Evolutionary conservation across 2,888 invertebrate species (phyloP).

Genomic region (Drosophila mettleri): DNA sequence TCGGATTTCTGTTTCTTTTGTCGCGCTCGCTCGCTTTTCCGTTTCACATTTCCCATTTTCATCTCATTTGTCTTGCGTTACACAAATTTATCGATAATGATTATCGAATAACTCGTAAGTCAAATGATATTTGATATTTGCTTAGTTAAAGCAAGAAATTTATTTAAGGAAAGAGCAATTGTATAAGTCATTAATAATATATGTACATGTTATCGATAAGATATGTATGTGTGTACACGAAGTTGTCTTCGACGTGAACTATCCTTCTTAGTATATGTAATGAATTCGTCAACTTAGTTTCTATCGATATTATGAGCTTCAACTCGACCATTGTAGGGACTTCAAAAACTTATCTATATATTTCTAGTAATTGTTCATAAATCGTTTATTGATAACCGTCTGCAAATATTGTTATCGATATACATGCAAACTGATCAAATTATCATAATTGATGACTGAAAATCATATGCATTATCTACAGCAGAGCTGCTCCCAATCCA

Average conservation of each 20-base stretch:
- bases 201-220: neutral
- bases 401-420: neutral
- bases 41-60: constrained; percentile 1
- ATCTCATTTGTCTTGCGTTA: constrained; percentile 36
- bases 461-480: constrained; percentile 22
- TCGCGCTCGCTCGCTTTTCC: constrained; percentile 26
- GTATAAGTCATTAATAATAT: neutral
- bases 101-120: neutral
- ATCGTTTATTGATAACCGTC: neutral
- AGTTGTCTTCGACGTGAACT: neutral
- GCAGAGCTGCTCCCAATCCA: constrained; percentile 14
- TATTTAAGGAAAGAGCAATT: neutral
- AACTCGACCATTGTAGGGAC: too few species aligned
- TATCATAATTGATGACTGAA: constrained; percentile 14
- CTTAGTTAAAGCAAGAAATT: neutral
- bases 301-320: too few species aligned
- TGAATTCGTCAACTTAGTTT: neutral
- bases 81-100: constrained; percentile 58
- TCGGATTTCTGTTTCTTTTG: constrained; percentile 30
- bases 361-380: too few species aligned
- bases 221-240: neutral
- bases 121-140: constrained; percentile 9
- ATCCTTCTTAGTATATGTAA: too few species aligned
- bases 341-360: too few species aligned
- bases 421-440: neutral